Percentiles rank a stretch among this genome's conserved stretches.
Conservation (phyloP, 1,140 invertebrate genomes). For the roundworm (Caenorhabditis elegans) region WBcel235 BX284602.5:7813501-7814000, state of each 20-base stretch:
- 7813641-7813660: background rate
- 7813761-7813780: background rate
- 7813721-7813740: constrained; percentile 26
- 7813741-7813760: background rate
- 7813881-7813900: background rate
- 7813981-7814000: too few relatives aligned
- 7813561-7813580: constrained; percentile 24
- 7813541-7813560: constrained; percentile 1
- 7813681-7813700: constrained; percentile 24
- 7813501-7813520: background rate
- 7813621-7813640: background rate
- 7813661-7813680: constrained; percentile 27
- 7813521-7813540: constrained; percentile 12
- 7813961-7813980: background rate
- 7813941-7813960: constrained; percentile 2
- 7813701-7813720: background rate
- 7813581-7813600: constrained; percentile 8
- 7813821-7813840: constrained; percentile 13
- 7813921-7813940: background rate
- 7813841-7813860: background rate
- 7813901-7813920: background rate
- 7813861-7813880: background rate
- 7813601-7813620: constrained; percentile 5
- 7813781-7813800: background rate
- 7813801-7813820: background rate